These are phyloP conservation scores for Lottia scabra DNA, from an alignment of 2,888 invertebrate species.

Conservation along the genomic window DNA sequence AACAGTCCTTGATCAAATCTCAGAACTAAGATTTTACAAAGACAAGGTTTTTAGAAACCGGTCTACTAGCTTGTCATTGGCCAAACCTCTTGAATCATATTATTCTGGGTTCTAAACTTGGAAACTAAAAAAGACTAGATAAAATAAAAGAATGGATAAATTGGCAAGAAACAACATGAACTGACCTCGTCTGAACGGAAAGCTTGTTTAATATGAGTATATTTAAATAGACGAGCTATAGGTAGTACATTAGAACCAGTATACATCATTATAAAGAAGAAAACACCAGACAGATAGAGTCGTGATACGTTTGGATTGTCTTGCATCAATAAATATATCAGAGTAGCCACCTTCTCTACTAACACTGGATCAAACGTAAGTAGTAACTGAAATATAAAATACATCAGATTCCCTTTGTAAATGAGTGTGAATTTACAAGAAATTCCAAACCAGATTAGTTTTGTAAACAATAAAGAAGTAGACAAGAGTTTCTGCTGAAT, in stretches of 20 bases:
- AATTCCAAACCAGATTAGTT: no score
- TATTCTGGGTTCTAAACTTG: no score
- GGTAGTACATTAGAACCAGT: constrained; percentile 98
- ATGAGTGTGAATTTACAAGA: no score
- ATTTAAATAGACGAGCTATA: constrained; percentile 91
- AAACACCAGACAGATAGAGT: constrained; percentile 93
- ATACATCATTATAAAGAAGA: constrained; percentile 98
- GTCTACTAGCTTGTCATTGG: neutral
- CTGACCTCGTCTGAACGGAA: constrained; percentile 89
- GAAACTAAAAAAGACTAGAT: no score
- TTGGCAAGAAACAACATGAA: no score
- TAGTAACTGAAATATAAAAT: constrained; percentile 74
- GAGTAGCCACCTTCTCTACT: constrained; percentile 93
- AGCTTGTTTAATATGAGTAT: constrained; percentile 96
- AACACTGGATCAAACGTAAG: constrained; percentile 97
- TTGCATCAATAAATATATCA: constrained; percentile 81
- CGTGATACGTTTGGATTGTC: constrained; percentile 97
- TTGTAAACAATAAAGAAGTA: no score
- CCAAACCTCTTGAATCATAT: no score
- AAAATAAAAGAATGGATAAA: no score
- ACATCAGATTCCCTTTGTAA: neutral
- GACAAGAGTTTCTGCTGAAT: no score
- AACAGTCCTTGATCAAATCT: no score
- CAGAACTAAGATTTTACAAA: no score
- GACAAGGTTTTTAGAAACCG: no score